Evolutionary conservation across 1,140 invertebrate species (phyloP).

Genomic region (Lucilia cuprina): DNA sequence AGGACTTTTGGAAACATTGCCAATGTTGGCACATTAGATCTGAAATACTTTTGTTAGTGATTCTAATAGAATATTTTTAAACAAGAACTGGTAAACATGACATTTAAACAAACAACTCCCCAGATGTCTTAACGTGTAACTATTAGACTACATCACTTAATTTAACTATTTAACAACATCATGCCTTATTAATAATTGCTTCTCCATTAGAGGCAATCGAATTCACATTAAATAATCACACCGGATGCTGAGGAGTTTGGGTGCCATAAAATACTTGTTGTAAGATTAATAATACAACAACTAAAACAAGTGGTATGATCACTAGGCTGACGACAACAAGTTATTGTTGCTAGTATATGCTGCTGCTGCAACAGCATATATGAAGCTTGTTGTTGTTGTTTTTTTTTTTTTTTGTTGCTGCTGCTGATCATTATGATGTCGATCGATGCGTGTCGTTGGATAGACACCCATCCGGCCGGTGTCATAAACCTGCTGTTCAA

Average conservation of each 20-base stretch:
- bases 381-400: too few relatives aligned
- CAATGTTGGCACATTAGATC: too few relatives aligned
- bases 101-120: too few relatives aligned
- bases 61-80: too few relatives aligned
- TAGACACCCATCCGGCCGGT: constrained; percentile 30
- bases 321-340: constrained; percentile 1
- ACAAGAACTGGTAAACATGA: too few relatives aligned
- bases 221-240: constrained; percentile 3
- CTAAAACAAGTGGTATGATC: background rate
- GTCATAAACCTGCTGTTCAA: constrained; percentile 31
- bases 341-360: background rate
- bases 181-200: background rate
- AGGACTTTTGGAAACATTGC: too few relatives aligned
- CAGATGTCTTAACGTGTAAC: background rate
- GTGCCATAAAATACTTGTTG: constrained; percentile 2
- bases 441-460: constrained; percentile 30
- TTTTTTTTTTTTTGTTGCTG: too few relatives aligned
- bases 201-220: background rate
- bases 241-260: background rate
- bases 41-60: too few relatives aligned
- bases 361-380: background rate
- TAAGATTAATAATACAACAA: background rate
- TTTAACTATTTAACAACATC: background rate
- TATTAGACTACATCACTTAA: background rate
- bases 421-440: constrained; percentile 5